A percentile compares a stretch with the other conserved stretches of the same genome.
Conservation (phyloP, 2,113 vertebrate species). For the Turnix velox region DNA sequence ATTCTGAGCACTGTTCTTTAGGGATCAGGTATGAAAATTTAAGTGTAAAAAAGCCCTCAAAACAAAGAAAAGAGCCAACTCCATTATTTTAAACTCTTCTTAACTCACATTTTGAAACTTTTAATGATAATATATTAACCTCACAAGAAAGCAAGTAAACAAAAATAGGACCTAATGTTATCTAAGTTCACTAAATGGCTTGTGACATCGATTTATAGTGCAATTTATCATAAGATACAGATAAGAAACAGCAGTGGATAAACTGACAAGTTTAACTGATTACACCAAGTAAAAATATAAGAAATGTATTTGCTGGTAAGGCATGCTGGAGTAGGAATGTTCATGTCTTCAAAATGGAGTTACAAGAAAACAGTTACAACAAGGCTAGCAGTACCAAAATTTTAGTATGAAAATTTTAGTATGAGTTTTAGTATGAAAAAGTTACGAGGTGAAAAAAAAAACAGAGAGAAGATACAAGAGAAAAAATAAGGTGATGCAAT, state of each 20-base stretch:
- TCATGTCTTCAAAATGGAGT: slow-evolving; percentile 9
- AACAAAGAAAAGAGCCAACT: slow-evolving; percentile 18
- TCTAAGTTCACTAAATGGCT: slow-evolving; percentile 56
- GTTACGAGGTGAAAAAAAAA: not conserved
- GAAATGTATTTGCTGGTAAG: slow-evolving; percentile 32
- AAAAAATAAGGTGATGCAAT: not conserved
- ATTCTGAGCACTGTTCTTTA: slow-evolving; percentile 52
- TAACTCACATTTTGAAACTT: slow-evolving; percentile 25
- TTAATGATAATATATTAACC: slow-evolving; percentile 48
- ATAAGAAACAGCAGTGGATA: slow-evolving; percentile 48
- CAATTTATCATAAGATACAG: slow-evolving; percentile 61
- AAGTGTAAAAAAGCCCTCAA: not conserved
- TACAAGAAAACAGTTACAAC: not conserved
- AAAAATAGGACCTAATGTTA: slow-evolving; percentile 48
- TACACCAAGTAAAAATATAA: slow-evolving; percentile 59
- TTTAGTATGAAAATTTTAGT: too few relatives aligned
- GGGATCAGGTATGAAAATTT: slow-evolving; percentile 33
- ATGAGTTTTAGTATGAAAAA: not conserved
- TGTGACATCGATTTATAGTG: slow-evolving; percentile 50
- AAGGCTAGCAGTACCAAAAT: not conserved
- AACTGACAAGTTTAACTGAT: slow-evolving; percentile 69
- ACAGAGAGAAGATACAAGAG: not conserved
- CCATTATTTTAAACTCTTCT: not conserved
- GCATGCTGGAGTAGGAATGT: not conserved
- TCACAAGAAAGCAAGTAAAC: slow-evolving; percentile 9